These are phyloP conservation scores for Thereva unica DNA, from an alignment of 2,888 invertebrate species.

Conservation along the genomic window DNA sequence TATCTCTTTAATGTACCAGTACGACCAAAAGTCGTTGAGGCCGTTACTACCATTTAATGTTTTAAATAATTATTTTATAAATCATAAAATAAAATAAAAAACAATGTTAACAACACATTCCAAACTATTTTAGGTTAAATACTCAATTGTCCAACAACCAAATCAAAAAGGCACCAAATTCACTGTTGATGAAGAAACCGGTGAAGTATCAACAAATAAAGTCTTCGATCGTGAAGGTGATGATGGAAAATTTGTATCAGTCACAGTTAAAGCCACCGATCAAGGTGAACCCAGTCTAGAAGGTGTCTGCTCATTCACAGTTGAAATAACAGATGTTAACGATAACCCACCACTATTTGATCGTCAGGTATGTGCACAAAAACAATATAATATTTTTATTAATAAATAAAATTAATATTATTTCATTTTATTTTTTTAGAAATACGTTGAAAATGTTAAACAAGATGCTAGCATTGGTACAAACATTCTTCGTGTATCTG, in stretches of 20 bases:
- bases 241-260: constrained; percentile 93
- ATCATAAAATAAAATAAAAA: no score
- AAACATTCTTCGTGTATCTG: constrained; percentile 91
- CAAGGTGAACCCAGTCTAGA: constrained; percentile 97
- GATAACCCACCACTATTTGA: constrained; percentile 96
- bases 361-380: constrained; percentile 90
- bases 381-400: constrained; percentile 14
- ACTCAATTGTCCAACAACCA: constrained; percentile 95
- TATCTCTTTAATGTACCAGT: no score
- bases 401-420: constrained; percentile 2
- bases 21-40: no score
- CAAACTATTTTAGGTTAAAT: constrained; percentile 67
- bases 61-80: no score
- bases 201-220: constrained; percentile 92
- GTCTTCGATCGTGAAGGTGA: constrained; percentile 97
- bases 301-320: constrained; percentile 97
- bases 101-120: background rate
- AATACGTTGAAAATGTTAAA: constrained; percentile 96
- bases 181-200: constrained; percentile 93
- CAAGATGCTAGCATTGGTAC: constrained; percentile 95
- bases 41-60: no score
- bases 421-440: constrained; percentile 61
- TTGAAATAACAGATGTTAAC: constrained; percentile 96
- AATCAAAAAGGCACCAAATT: constrained; percentile 95
- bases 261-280: constrained; percentile 97